phyloP scores from a whole-genome alignment of 2,797 vertebrate genomes.

The Megalops cyprinoides region DNA sequence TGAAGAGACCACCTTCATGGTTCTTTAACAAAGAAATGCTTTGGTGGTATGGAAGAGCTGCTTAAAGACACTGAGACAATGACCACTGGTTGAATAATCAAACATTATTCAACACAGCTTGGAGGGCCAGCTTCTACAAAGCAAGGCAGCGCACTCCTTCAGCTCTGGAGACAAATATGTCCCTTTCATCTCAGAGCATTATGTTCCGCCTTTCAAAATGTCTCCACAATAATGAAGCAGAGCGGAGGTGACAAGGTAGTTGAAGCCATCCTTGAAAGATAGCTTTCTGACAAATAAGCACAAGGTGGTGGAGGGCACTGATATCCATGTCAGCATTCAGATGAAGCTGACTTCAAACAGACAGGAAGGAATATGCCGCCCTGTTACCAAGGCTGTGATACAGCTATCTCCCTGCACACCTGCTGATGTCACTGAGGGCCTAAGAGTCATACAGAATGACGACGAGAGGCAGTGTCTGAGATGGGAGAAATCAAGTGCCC shows the following conservation, averaged over 20 bases:
- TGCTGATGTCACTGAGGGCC: constrained; percentile 40
- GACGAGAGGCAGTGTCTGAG: constrained; percentile 28
- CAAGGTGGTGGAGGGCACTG: background rate
- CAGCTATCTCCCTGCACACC: constrained; percentile 23
- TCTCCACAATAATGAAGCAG: background rate
- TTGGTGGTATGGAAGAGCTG: constrained; percentile 25
- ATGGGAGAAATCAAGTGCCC: constrained; percentile 40
- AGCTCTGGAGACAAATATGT: background rate
- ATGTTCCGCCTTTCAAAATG: background rate
- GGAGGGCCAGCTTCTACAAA: background rate
- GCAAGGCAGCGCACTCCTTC: background rate
- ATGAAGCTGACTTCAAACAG: background rate
- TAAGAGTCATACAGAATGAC: constrained; percentile 34
- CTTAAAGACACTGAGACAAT: constrained; percentile 28
- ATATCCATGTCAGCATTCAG: background rate
- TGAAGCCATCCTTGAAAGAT: background rate
- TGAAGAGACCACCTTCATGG: background rate
- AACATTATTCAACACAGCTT: constrained; percentile 28
- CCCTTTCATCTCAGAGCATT: background rate
- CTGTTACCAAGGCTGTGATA: background rate
- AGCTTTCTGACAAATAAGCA: background rate
- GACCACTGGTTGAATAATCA: constrained; percentile 34
- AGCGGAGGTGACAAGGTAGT: background rate
- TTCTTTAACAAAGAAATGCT: background rate
- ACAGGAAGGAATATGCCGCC: background rate